Percentiles rank a stretch among this genome's conserved stretches.
These are phyloP conservation scores for Botia kubotai DNA, from an alignment of 2,797 vertebrate species.

Conservation along the genomic window DNA sequence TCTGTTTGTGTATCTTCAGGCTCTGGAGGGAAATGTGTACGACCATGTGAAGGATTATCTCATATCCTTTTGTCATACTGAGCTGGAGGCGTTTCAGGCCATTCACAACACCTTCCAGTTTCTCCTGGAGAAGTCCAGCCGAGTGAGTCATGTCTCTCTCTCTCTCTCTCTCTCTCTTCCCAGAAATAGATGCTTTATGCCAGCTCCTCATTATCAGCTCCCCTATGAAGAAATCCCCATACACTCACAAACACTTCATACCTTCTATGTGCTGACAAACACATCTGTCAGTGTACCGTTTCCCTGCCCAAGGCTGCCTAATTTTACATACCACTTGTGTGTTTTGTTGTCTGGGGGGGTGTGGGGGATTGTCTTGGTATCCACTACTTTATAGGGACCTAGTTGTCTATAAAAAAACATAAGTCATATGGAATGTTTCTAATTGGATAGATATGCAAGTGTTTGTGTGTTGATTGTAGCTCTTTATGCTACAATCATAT, in stretches of 20 bases:
- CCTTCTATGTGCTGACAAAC: slow-evolving; percentile 9
- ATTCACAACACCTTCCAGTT: slow-evolving; percentile 97
- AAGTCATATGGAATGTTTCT: too few species aligned
- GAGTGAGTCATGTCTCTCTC: slow-evolving; percentile 79
- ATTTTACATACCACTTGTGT: slow-evolving; percentile 29
- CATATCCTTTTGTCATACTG: slow-evolving; percentile 91
- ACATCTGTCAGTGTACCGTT: slow-evolving; percentile 28
- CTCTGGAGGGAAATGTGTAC: slow-evolving; percentile 91
- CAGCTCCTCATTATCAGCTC: slow-evolving; percentile 53
- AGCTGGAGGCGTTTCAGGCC: slow-evolving; percentile 92
- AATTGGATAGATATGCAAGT: not conserved
- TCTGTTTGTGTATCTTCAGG: slow-evolving; percentile 69
- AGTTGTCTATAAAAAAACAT: too few species aligned
- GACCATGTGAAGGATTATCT: slow-evolving; percentile 97
- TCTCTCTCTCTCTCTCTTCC: slow-evolving; percentile 14
- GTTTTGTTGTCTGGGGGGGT: slow-evolving; percentile 1
- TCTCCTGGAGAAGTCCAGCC: slow-evolving; percentile 93
- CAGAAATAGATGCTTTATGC: slow-evolving; percentile 53
- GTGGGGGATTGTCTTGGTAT: too few species aligned
- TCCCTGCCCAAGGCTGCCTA: slow-evolving; percentile 19
- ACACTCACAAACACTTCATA: slow-evolving; percentile 37
- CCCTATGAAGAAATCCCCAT: slow-evolving; percentile 47
- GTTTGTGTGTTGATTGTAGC: not conserved
- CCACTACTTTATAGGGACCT: too few species aligned
- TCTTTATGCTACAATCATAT: not conserved